Conservation (phyloP, 2,113 vertebrate genomes). For the Channa maculata region DNA sequence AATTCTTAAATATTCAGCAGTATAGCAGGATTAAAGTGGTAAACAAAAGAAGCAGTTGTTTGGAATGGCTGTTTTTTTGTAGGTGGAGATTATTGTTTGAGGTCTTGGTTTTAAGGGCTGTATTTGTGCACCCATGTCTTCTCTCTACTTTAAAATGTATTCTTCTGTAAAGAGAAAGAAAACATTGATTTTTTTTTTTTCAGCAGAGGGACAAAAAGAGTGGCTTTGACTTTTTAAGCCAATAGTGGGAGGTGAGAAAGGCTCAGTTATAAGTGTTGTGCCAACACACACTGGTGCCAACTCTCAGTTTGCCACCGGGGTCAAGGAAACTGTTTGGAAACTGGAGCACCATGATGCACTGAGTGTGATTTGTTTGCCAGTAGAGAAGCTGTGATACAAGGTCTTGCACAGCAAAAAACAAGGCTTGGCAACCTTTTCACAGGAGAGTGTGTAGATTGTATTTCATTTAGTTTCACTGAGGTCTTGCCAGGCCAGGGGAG, state of each 20-base stretch:
- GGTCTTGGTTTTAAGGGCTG: conserved; percentile 1
- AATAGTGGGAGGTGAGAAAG: conserved; percentile 46
- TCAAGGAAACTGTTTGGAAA: conserved; percentile 53
- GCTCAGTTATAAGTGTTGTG: conserved; percentile 42
- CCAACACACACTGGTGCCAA: conserved; percentile 23
- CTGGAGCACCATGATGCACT: conserved; percentile 15
- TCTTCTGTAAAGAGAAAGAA: neutral
- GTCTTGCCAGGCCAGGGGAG: neutral
- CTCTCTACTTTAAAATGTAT: conserved; percentile 16
- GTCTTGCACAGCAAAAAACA: neutral
- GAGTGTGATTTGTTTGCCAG: conserved; percentile 23
- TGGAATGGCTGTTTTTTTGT: no score
- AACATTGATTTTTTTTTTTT: conserved; percentile 18
- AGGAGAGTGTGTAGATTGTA: conserved; percentile 12
- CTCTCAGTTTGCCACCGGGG: conserved; percentile 45
- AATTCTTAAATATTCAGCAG: neutral
- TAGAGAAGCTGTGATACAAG: neutral
- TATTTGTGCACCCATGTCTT: neutral
- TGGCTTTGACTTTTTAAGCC: conserved; percentile 42
- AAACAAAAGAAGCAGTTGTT: neutral
- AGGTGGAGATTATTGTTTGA: neutral
- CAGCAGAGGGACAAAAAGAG: conserved; percentile 22
- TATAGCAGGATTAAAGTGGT: neutral
- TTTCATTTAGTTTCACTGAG: conserved; percentile 6
- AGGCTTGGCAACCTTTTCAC: neutral